Evolutionary conservation across 2,888 invertebrate species (phyloP).

Genomic region (Idaea straminata): DNA sequence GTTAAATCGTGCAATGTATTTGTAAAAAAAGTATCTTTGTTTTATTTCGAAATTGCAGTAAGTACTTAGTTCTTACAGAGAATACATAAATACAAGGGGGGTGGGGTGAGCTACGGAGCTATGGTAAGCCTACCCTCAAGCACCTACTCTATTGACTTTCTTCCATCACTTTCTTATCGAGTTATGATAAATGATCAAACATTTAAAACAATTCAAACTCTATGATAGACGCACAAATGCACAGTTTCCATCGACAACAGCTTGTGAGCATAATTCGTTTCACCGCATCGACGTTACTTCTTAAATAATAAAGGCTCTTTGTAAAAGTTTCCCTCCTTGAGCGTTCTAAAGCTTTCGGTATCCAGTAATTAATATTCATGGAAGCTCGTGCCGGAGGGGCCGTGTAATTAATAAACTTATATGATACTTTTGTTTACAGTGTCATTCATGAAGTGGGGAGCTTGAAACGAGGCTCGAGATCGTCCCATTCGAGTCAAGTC

Average conservation of each 20-base stretch:
- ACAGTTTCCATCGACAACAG: constrained; percentile 34
- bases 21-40: background rate
- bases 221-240: constrained; percentile 36
- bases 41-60: background rate
- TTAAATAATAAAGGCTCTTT: constrained; percentile 80
- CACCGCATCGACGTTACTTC: constrained; percentile 71
- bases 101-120: constrained; percentile 47
- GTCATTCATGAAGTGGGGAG: constrained; percentile 70
- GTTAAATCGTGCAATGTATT: too few species aligned
- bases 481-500: constrained; percentile 35
- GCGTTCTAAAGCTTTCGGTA: constrained; percentile 79
- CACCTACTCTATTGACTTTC: constrained; percentile 79
- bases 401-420: constrained; percentile 81
- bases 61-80: background rate
- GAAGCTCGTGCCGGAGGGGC: constrained; percentile 74
- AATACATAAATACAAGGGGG: constrained; percentile 34
- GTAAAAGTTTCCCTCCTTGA: constrained; percentile 80
- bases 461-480: constrained; percentile 36
- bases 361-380: constrained; percentile 80
- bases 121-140: constrained; percentile 69
- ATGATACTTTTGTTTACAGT: constrained; percentile 80
- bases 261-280: constrained; percentile 69
- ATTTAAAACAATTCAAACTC: constrained; percentile 39
- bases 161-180: constrained; percentile 77
- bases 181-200: constrained; percentile 68